Evolutionary conservation across 2,797 vertebrate species (phyloP).

Genomic region (Gallinago stenura): DNA sequence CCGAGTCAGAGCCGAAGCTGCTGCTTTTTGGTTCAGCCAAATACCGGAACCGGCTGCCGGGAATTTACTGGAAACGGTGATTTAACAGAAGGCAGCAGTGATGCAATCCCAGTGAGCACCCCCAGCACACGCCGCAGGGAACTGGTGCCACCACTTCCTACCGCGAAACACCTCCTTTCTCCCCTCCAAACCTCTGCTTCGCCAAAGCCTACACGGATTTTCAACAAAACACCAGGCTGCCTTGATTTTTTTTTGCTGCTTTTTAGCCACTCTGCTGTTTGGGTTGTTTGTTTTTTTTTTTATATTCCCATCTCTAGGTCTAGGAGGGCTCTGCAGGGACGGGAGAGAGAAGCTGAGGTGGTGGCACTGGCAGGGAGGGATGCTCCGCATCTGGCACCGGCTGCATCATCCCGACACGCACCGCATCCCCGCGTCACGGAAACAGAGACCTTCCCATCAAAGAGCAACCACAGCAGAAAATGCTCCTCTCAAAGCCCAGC

Average conservation of each 20-base stretch:
- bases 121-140: background rate
- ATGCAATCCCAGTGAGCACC: background rate
- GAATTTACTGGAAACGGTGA: background rate
- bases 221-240: background rate
- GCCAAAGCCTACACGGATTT: background rate
- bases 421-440: background rate
- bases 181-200: background rate
- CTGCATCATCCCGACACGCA: fast-evolving
- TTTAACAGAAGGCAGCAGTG: slow-evolving; percentile 15
- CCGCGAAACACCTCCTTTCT: background rate
- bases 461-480: background rate
- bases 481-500: background rate
- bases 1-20: background rate
- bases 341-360: background rate
- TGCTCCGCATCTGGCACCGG: background rate
- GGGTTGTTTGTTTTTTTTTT: background rate
- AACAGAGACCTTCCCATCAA: background rate
- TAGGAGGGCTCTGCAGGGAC: background rate
- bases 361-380: background rate
- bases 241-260: background rate
- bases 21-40: background rate
- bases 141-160: background rate
- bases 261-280: background rate
- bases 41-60: background rate
- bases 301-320: background rate